Percentiles rank a stretch among this genome's conserved stretches.
Conservation (phyloP, 2,113 vertebrate genomes). For the Phyllostomus discolor region DNA sequence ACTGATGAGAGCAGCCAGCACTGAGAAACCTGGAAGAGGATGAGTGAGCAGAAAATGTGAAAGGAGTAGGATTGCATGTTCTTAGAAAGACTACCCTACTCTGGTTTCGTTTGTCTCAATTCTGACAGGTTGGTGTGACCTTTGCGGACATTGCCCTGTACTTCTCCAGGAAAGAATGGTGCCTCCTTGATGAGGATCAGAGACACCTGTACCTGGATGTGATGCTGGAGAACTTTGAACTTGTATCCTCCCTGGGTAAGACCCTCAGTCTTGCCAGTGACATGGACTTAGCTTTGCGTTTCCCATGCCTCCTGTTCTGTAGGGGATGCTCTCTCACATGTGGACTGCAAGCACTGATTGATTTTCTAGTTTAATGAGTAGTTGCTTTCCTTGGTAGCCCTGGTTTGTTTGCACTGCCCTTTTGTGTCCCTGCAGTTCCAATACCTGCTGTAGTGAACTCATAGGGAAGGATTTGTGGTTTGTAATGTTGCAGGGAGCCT, state of each 20-base stretch:
- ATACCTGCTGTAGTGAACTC: neutral
- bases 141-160: too few relatives aligned
- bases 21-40: too few relatives aligned
- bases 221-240: neutral
- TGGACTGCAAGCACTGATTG: neutral
- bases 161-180: too few relatives aligned
- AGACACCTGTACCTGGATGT: too few relatives aligned
- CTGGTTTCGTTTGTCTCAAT: neutral
- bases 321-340: too few relatives aligned
- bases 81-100: neutral
- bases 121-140: neutral
- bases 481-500: neutral
- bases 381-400: neutral
- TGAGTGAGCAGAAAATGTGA: neutral
- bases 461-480: neutral
- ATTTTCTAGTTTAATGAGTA: neutral
- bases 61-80: neutral
- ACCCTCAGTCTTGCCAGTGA: neutral
- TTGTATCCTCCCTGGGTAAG: neutral
- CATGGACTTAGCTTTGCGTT: neutral
- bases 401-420: neutral
- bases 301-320: neutral
- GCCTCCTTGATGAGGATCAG: too few relatives aligned
- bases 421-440: neutral
- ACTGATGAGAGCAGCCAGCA: too few relatives aligned